phyloP scores from a whole-genome alignment of 2,888 invertebrate species.

The Aphelenchoides bicaudatus region DNA sequence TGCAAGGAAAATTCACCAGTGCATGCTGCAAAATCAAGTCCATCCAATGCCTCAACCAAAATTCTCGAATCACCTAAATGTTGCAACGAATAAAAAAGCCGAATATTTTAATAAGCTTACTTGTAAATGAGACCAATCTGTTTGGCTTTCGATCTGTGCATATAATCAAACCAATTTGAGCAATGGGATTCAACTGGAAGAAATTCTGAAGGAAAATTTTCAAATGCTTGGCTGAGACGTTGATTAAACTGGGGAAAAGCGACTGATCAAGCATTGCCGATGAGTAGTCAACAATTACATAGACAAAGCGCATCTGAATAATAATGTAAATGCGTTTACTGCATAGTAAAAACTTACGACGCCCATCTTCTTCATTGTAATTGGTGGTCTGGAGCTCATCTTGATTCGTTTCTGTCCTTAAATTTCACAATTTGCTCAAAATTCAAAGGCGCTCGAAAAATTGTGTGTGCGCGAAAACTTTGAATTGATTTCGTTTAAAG shows the following conservation, averaged over 20 bases:
- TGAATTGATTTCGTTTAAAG: too few relatives aligned
- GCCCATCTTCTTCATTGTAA: conserved; percentile 17
- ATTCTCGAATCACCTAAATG: conserved; percentile 63
- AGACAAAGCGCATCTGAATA: conserved; percentile 83
- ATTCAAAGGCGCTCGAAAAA: too few relatives aligned
- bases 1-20: conserved; percentile 92
- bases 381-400: not conserved
- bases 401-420: too few relatives aligned
- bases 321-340: not conserved
- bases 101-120: conserved; percentile 33
- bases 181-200: conserved; percentile 96
- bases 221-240: conserved; percentile 68
- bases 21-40: conserved; percentile 69
- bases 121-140: conserved; percentile 31
- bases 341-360: conserved; percentile 3
- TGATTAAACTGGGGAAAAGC: conserved; percentile 83
- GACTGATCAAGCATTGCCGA: conserved; percentile 91
- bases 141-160: conserved; percentile 74
- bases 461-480: too few relatives aligned
- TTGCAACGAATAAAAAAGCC: too few relatives aligned
- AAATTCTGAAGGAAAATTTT: conserved; percentile 92
- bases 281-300: conserved; percentile 85
- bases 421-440: too few relatives aligned
- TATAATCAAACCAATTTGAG: conserved; percentile 86
- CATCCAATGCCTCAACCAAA: conserved; percentile 62